Conservation (phyloP, 2,888 invertebrate species). For the Proisotoma minuta region DNA sequence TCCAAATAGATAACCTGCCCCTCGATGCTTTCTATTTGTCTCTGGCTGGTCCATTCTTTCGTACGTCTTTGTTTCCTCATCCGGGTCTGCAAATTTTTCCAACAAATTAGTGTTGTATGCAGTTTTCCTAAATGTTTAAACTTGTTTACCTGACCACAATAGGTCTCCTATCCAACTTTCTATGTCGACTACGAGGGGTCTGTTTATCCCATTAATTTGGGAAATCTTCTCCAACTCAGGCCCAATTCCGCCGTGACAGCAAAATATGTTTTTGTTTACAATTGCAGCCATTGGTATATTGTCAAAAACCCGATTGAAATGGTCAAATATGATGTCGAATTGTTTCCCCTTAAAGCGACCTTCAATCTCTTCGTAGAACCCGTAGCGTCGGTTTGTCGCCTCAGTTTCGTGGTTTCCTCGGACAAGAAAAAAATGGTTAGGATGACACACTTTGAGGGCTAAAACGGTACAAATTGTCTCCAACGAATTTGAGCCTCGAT, state of each 20-base stretch:
- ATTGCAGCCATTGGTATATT: constrained; percentile 53
- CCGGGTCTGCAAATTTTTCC: constrained; percentile 18
- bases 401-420: constrained; percentile 58
- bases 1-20: constrained; percentile 27
- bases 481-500: constrained; percentile 54
- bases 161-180: constrained; percentile 15
- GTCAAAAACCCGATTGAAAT: constrained; percentile 55
- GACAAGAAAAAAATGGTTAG: constrained; percentile 57
- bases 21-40: constrained; percentile 26
- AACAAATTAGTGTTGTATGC: neutral
- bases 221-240: constrained; percentile 12
- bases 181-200: constrained; percentile 10
- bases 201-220: constrained; percentile 5
- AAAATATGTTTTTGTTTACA: constrained; percentile 20
- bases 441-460: constrained; percentile 57
- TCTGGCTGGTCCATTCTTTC: constrained; percentile 23
- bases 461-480: constrained; percentile 56
- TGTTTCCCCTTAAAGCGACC: constrained; percentile 9
- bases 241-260: constrained; percentile 34
- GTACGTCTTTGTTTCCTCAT: constrained; percentile 16
- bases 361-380: constrained; percentile 55
- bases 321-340: neutral
- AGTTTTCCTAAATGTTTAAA: neutral
- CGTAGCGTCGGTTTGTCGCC: constrained; percentile 56
- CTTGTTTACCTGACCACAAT: constrained; percentile 21